These are phyloP conservation scores for Tinamus major DNA, from an alignment of 2,797 vertebrate species.

Conservation along the genomic window DNA sequence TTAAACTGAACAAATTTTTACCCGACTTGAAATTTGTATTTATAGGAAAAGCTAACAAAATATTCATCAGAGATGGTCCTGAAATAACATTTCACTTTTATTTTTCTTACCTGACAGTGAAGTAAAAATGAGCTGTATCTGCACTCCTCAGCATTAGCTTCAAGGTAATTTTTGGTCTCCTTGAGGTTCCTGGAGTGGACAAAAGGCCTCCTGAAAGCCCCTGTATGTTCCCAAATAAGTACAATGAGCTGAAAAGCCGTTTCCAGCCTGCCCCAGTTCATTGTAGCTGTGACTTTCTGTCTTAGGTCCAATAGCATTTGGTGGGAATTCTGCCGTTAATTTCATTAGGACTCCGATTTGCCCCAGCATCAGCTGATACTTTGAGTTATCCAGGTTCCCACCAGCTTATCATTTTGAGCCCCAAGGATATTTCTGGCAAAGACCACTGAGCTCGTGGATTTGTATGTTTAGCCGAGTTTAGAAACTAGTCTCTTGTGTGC, in stretches of 20 bases:
- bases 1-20: neutral
- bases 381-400: neutral
- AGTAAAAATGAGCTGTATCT: neutral
- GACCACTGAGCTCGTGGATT: neutral
- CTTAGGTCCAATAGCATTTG: neutral
- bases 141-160: neutral
- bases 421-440: slow-evolving; percentile 18
- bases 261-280: slow-evolving; percentile 3
- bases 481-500: neutral
- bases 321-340: slow-evolving; percentile 28
- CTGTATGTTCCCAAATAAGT: slow-evolving; percentile 10
- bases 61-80: neutral
- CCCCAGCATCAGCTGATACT: slow-evolving; percentile 7
- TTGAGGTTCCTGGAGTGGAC: neutral
- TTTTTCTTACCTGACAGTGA: neutral
- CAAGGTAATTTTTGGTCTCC: neutral
- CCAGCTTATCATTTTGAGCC: neutral
- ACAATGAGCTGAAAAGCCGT: slow-evolving; percentile 38
- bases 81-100: neutral
- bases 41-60: neutral
- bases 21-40: neutral
- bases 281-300: slow-evolving; percentile 2
- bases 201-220: slow-evolving; percentile 37
- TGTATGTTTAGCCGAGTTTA: neutral
- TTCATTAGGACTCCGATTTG: slow-evolving; percentile 27